Evolutionary conservation across 2,888 invertebrate genomes (phyloP), one percentile per base, ranked within the genome.

Genomic region (Amphimallon solstitiale): DNA sequence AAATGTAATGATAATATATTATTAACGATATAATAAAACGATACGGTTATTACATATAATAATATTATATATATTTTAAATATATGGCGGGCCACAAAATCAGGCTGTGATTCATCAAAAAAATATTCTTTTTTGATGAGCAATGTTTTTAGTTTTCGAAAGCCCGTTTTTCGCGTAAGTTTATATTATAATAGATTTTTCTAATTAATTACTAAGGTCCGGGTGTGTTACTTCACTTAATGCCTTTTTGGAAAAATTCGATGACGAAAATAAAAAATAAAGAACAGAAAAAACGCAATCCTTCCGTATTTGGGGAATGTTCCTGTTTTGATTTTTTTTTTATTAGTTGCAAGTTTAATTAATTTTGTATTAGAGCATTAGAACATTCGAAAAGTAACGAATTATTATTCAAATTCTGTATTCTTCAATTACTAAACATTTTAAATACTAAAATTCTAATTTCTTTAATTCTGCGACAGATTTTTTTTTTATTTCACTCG

Each of bases 51-150:
- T 59, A 59, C 56, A 45, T 19, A 17, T 45, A 19, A 14, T n/a
- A 40, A 17, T 17, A 45, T 19, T 43, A 59, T 59, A 59, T 15
- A 59, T 29, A 43, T 59, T 59, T 43, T 7, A 29, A 7, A 29
- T 29, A 5, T 29, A 59, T 70, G 78, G 77, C 77, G 80, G 80
- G 77, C 81, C 79, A 81, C 81, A 83, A 83, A 83, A 82, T 81
- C 83, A 83, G 84, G 84, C 84, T 84, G 84, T 84, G 84, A 84
- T 83, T 83, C 82, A 81, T 81, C 82, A 78, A 29, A 29, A 43
- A 43, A 43, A n/a, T n/a, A n/a, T n/a, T n/a, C n/a, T n/a, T 14
- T 75, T 81, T 81, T 80, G 77, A 81, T 82, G 83, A 83, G 83
- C 82, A 83, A 83, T 81, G 78, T 76, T 81, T 29, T 59, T 80